A percentile compares a stretch with the other conserved stretches of the same genome.
Evolutionary conservation across 64 coral and sea anemone genomes (phyloP).

Genomic region (Porites australiensis): DNA sequence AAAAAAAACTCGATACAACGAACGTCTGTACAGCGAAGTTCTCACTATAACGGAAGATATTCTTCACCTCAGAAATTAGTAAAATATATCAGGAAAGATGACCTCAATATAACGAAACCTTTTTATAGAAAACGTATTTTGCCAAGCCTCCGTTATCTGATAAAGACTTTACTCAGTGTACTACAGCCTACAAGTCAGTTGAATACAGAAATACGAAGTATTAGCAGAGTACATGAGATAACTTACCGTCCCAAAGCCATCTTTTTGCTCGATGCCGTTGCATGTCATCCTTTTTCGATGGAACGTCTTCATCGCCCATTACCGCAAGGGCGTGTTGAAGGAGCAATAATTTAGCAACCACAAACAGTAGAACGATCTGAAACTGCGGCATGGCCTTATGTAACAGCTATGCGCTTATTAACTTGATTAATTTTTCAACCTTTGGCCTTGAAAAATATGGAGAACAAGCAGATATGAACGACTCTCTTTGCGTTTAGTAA

Average conservation of each 20-base stretch:
- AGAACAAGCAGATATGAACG: background rate
- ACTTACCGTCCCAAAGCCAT: constrained; percentile 32
- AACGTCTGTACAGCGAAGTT: too few species aligned
- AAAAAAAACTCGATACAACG: too few species aligned
- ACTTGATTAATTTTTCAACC: constrained; percentile 2
- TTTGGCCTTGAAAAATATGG: background rate
- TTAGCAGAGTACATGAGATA: background rate
- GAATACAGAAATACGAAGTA: too few species aligned
- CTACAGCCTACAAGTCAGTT: too few species aligned
- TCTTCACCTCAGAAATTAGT: too few species aligned
- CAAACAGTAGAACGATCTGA: background rate
- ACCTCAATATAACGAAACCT: too few species aligned
- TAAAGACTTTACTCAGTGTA: too few species aligned
- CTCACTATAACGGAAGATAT: too few species aligned
- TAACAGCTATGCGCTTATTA: background rate
- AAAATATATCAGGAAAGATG: too few species aligned
- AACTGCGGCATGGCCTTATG: constrained; percentile 18
- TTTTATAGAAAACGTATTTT: too few species aligned
- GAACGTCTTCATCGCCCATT: background rate
- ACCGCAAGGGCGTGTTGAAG: constrained; percentile 1
- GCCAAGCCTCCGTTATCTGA: too few species aligned
- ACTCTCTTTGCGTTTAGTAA: background rate
- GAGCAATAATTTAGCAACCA: background rate
- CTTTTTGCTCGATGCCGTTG: background rate
- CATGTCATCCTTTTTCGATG: background rate